phyloP scores from a whole-genome alignment of 2,888 invertebrate genomes.

The Phlogophora meticulosa region DNA sequence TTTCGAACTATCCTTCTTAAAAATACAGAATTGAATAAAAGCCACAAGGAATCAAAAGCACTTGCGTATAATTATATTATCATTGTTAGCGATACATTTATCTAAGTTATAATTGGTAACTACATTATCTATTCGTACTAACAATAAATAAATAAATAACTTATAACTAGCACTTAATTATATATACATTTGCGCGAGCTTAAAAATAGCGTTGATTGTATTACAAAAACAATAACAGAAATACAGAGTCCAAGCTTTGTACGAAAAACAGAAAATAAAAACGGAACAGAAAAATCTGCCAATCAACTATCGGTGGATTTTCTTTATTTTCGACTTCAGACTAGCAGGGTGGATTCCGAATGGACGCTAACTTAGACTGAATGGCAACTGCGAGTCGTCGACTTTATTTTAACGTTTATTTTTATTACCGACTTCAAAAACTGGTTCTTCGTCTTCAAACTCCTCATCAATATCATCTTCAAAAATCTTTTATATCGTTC shows the following conservation, averaged over 20 bases:
- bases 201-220: constrained; percentile 52
- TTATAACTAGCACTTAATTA: constrained; percentile 59
- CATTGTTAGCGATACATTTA: constrained; percentile 58
- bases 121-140: constrained; percentile 64
- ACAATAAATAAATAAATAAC: constrained; percentile 66
- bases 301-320: constrained; percentile 62
- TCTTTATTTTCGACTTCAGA: constrained; percentile 54
- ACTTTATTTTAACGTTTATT: constrained; percentile 67
- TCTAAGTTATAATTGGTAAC: constrained; percentile 65
- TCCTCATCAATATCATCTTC: background rate
- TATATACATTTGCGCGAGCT: constrained; percentile 68
- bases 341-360: constrained; percentile 54
- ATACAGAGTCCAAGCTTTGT: constrained; percentile 55
- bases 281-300: constrained; percentile 55
- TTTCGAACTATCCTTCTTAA: background rate
- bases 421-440: constrained; percentile 52
- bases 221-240: constrained; percentile 44
- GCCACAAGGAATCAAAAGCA: constrained; percentile 53
- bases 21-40: constrained; percentile 31
- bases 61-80: constrained; percentile 56
- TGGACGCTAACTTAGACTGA: constrained; percentile 63
- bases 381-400: constrained; percentile 74
- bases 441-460: background rate
- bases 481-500: constrained; percentile 23
- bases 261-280: constrained; percentile 56